Evolutionary conservation across 1,140 invertebrate species (phyloP), one percentile per base, ranked within the genome.

Genomic region (Drosophila baimaii): DNA sequence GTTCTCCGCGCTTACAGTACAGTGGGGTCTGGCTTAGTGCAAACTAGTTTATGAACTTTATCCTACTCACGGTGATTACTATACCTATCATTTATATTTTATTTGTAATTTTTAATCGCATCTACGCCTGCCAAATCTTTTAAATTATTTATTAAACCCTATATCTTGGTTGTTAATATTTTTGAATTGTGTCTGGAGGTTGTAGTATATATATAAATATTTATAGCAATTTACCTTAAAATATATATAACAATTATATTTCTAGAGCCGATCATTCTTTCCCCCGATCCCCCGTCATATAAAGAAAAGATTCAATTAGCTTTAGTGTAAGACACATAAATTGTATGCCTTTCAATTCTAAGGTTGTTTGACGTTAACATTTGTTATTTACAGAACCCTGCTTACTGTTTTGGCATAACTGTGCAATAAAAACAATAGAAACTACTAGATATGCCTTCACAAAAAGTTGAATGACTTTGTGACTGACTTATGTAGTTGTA

Each of bases 1-100:
- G 73, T 76, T 76, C 73, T 47, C 21, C 39, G n/a, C 21, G 13
- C 21, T 46, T 66, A 52, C 17, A 33, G 29, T 59, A 69, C 59
- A 69, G 65, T 69, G 44, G 9, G 1, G 9, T 17, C 13, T 49
- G 25, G 12, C 15, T 21, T 13, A 44, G 13, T 13, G 17, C 2
- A 29, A 41, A 43, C 27, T 15, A 0, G 15, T 25, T 8, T 4
- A 25, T 49, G 9, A 17, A 27, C 13, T 25, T 2, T 25, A 25
- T n/a, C 3, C 3, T 1, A 2, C 8, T n/a, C 23, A 25, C 8
- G 13, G 21, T 19, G 15, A 46, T 47, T 27, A 49, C 43, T 23
- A 15, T 4, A 8, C 1, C n/a, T 6, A 6, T 12, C 12, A 35
- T 2, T 43, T 12, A 0, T 21, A 12, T 12, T 5, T 12, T 19